Base-by-base conservation (phyloP, 2,888 invertebrate species). In the Eristalinus aeneus region DNA sequence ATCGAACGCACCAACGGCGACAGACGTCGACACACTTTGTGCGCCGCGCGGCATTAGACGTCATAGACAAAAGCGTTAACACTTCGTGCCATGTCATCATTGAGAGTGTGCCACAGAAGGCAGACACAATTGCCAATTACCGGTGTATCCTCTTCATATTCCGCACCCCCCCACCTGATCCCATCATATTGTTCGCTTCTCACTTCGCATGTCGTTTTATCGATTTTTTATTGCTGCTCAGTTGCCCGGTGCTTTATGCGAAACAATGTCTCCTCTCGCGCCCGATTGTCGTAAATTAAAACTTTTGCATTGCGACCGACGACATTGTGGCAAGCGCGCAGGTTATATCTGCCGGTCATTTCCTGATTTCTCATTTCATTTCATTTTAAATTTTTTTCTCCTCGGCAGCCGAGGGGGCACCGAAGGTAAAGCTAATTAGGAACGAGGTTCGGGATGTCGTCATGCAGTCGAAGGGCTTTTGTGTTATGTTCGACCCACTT, bases 221-320 rank as follows among this genome's bases (percentile, higher is more conserved):
- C 71, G 84, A 85, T 85, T 85, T 84, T 84, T 68, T 78, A 74
- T 84, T 75, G 64, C 75, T 20, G 23, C 72, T 69, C 56, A 27
- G 36, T 75, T 58, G 64, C 39, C 6, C 39, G 39, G 12, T 20
- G 46, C 27, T 81, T 77, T 73, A 83, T 78, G 83, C 60, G 73
- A 83, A 78, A 34, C 63, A 68, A 53, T 69, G 64, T 73, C 63
- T 53, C 46, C 46, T 58, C 5, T 2, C 27, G 27, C 27, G 27
- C 27, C 2, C 27, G 73, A 27, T 54, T 67, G 65, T 71, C 65
- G 68, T 82, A 72, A 73, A 80, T 75, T 68, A 56, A 63, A 61
- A 61, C 12, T 67, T 27, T 60, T 23, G 8, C 58, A 74, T 56
- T 16, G 46, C 46, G 39, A n/a, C 46, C 16, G n/a, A n/a, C 39